phyloP scores from a whole-genome alignment of 2,113 vertebrate genomes.

The Clarias macrocephalus region DNA sequence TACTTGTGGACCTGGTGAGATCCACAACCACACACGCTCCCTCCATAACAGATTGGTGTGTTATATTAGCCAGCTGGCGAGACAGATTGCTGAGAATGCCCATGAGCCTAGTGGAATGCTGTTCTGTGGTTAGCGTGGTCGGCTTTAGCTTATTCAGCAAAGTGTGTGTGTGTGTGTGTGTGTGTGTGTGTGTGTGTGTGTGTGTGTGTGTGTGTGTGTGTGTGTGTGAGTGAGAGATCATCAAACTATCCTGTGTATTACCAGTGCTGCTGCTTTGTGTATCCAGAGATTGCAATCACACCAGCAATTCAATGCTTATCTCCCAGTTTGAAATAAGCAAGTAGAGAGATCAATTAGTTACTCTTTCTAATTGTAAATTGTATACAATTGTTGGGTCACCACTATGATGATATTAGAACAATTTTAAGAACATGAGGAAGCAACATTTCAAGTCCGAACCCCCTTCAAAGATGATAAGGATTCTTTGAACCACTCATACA shows the following conservation, averaged over 20 bases:
- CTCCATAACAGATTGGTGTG: conserved; percentile 39
- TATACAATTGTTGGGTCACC: neutral
- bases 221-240: conserved; percentile 22
- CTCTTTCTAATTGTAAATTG: neutral
- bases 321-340: neutral
- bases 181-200: conserved; percentile 23
- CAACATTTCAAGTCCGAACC: neutral
- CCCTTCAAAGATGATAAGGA: neutral
- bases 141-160: conserved; percentile 53
- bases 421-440: neutral
- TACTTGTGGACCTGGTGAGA: conserved; percentile 27
- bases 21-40: conserved; percentile 12
- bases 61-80: conserved; percentile 57
- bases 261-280: neutral
- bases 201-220: conserved; percentile 30
- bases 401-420: neutral
- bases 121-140: conserved; percentile 50
- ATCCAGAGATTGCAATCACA: conserved; percentile 13
- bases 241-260: conserved; percentile 20
- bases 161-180: conserved; percentile 33
- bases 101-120: conserved; percentile 52
- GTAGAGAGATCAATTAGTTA: too few species aligned
- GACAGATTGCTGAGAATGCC: conserved; percentile 54
- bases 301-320: conserved; percentile 24
- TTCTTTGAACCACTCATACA: neutral